Conservation (phyloP, 1,140 invertebrate species). For the Lepidurus arcticus region DNA sequence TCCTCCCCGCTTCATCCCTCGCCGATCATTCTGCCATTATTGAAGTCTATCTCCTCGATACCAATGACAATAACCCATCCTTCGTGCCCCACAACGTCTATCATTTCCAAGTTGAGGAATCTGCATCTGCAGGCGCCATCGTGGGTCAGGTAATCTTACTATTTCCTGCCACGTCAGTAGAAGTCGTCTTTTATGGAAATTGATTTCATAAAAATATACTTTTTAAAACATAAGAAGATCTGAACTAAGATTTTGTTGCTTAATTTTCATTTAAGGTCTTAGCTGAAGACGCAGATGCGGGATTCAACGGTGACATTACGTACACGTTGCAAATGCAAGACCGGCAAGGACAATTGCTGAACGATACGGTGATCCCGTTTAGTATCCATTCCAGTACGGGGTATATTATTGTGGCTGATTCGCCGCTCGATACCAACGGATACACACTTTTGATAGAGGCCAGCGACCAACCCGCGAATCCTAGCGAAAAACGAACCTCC, state of each 20-base stretch:
- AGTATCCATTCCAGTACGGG: constrained; percentile 65
- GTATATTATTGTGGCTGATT: constrained; percentile 61
- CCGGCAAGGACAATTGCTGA: constrained; percentile 40
- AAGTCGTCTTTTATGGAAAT: neutral
- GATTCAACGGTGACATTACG: constrained; percentile 67
- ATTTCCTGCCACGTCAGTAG: neutral
- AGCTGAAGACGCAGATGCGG: constrained; percentile 73
- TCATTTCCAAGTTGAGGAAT: constrained; percentile 62
- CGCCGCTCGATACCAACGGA: constrained; percentile 57
- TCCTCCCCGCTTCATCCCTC: constrained; percentile 44
- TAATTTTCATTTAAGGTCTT: constrained; percentile 47
- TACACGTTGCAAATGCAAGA: constrained; percentile 66
- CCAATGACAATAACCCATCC: constrained; percentile 79
- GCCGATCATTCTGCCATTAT: constrained; percentile 60
- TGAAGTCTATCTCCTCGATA: constrained; percentile 72
- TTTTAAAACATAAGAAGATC: neutral
- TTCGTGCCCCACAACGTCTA: constrained; percentile 77
- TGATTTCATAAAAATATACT: neutral
- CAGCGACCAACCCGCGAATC: constrained; percentile 69
- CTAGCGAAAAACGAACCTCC: constrained; percentile 69
- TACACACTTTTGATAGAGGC: constrained; percentile 76
- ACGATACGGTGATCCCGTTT: constrained; percentile 51
- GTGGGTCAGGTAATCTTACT: constrained; percentile 55
- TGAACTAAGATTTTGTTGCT: too few relatives aligned
- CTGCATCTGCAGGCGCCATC: constrained; percentile 58